phyloP scores from a whole-genome alignment of 1,140 invertebrate species.

The Drosophila orosa region DNA sequence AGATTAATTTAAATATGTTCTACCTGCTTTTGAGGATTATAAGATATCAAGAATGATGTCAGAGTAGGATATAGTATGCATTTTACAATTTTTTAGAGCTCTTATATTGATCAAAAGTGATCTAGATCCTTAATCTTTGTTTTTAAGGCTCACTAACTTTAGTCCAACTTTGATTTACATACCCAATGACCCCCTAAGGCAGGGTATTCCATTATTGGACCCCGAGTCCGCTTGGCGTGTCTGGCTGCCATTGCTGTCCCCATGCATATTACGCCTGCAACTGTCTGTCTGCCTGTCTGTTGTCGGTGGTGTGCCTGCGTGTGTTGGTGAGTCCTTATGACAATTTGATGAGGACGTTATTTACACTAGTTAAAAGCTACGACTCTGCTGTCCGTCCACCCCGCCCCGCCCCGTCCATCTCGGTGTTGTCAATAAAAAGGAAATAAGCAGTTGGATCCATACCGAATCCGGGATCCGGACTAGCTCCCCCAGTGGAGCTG shows the following conservation, averaged over 20 bases:
- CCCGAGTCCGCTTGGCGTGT: constrained; percentile 58
- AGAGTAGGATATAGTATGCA: neutral
- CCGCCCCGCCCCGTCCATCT: constrained; percentile 6
- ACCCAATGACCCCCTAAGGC: neutral
- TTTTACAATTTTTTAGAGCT: neutral
- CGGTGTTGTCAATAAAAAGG: constrained; percentile 73
- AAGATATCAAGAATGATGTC: neutral
- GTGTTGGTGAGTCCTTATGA: constrained; percentile 72
- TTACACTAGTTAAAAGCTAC: constrained; percentile 81
- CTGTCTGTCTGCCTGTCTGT: constrained; percentile 29
- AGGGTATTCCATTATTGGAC: constrained; percentile 36
- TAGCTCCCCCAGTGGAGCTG: constrained; percentile 42
- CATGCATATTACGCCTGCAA: constrained; percentile 58
- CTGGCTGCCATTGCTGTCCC: constrained; percentile 53
- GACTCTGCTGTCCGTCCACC: constrained; percentile 1
- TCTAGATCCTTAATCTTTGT: neutral
- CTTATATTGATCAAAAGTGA: neutral
- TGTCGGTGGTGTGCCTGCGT: constrained; percentile 16
- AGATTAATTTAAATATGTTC: too few relatives aligned
- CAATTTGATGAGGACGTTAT: constrained; percentile 83
- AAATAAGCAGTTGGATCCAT: constrained; percentile 60
- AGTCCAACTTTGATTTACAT: neutral
- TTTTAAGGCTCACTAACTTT: neutral
- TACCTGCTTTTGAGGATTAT: too few relatives aligned
- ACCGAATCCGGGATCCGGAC: constrained; percentile 42